Conservation (phyloP, 2,113 vertebrate species). For the Pollachius pollachius region DNA sequence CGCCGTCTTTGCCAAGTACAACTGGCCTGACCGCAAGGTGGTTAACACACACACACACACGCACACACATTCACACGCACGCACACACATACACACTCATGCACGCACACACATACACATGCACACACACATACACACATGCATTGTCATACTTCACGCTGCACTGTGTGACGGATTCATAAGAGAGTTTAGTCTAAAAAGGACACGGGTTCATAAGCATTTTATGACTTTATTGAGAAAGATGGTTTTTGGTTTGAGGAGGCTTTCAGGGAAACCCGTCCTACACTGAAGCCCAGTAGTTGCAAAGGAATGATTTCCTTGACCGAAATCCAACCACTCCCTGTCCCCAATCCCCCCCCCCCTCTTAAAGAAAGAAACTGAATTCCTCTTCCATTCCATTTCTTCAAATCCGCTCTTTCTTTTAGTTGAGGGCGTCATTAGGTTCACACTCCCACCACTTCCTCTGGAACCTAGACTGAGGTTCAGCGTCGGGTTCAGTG, state of each 20-base stretch:
- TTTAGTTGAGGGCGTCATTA: too few relatives aligned
- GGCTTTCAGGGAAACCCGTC: background rate
- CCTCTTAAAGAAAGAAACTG: too few relatives aligned
- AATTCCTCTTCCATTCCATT: too few relatives aligned
- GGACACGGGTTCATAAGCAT: slow-evolving; percentile 7
- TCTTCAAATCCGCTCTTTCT: too few relatives aligned
- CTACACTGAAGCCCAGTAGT: background rate
- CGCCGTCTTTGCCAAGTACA: slow-evolving; percentile 92
- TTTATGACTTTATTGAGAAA: background rate
- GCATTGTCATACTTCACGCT: too few relatives aligned
- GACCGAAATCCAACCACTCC: background rate
- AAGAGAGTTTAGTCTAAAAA: background rate
- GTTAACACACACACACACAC: slow-evolving; percentile 26
- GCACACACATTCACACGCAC: slow-evolving; percentile 7
- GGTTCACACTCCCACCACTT: too few relatives aligned
- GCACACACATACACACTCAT: background rate
- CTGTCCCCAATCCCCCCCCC: too few relatives aligned
- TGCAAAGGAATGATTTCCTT: background rate
- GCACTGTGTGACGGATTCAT: too few relatives aligned
- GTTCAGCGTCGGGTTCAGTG: too few relatives aligned
- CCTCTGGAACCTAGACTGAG: too few relatives aligned
- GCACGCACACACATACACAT: background rate
- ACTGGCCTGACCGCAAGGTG: slow-evolving; percentile 98
- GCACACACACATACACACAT: background rate
- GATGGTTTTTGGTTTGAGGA: background rate